These are phyloP conservation scores for Acanthoscelides obtectus DNA, from an alignment of 2,888 invertebrate species.

Conservation along the genomic window DNA sequence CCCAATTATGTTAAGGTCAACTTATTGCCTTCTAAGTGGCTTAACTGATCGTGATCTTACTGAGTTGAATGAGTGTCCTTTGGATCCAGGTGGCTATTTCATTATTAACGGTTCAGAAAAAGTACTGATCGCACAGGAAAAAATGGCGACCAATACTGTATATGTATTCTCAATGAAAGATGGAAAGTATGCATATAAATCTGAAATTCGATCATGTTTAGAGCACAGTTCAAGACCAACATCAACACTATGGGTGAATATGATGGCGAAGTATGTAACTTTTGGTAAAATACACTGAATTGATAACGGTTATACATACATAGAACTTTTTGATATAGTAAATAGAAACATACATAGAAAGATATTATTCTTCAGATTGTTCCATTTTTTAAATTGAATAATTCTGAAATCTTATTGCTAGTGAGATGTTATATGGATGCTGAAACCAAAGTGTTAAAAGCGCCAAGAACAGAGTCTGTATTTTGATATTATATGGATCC, in stretches of 20 bases:
- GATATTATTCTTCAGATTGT: too few relatives aligned
- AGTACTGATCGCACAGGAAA: slow-evolving; percentile 96
- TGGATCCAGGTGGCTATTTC: slow-evolving; percentile 99
- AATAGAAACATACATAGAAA: too few relatives aligned
- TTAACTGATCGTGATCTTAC: slow-evolving; percentile 98
- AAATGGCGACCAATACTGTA: slow-evolving; percentile 99
- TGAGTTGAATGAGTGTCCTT: slow-evolving; percentile 97
- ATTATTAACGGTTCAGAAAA: slow-evolving; percentile 98
- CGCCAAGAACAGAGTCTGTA: too few relatives aligned
- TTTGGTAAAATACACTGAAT: too few relatives aligned
- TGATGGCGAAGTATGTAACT: slow-evolving; percentile 72
- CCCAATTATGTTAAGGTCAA: slow-evolving; percentile 98
- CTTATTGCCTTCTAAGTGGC: slow-evolving; percentile 91
- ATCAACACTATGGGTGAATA: slow-evolving; percentile 97
- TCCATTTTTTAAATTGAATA: too few relatives aligned
- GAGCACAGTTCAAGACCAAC: slow-evolving; percentile 94
- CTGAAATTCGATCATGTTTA: slow-evolving; percentile 93
- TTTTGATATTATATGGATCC: too few relatives aligned
- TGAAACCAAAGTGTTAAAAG: too few relatives aligned
- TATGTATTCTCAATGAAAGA: slow-evolving; percentile 99
- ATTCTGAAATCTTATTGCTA: too few relatives aligned
- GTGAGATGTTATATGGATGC: too few relatives aligned
- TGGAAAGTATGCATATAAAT: slow-evolving; percentile 97
- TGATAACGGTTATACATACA: too few relatives aligned
- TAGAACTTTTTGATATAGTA: too few relatives aligned